These are phyloP conservation scores for Phaethornis superciliosus DNA, from an alignment of 2,113 vertebrate species.

Conservation along the genomic window DNA sequence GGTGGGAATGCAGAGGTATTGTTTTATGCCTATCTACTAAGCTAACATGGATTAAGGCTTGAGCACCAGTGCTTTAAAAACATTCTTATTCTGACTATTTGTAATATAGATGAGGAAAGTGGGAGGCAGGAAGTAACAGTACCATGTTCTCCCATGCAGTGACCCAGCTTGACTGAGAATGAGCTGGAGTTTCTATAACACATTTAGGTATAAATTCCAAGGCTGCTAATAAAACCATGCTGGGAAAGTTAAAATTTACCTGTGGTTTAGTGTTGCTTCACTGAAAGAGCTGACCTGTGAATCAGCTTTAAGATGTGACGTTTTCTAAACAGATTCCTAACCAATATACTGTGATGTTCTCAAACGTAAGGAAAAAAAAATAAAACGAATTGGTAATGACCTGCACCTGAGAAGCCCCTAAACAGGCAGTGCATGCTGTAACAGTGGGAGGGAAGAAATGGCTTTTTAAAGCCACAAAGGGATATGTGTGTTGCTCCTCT, in stretches of 20 bases:
- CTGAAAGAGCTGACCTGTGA: not conserved
- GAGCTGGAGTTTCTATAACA: not conserved
- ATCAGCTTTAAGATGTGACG: not conserved
- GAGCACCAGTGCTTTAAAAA: not conserved
- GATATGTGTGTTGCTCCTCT: not conserved
- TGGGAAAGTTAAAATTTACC: not conserved
- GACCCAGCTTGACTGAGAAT: not conserved
- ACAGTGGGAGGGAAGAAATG: not conserved
- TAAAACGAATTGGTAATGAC: not conserved
- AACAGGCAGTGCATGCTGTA: not conserved
- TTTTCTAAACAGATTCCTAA: not conserved
- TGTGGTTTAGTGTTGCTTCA: not conserved
- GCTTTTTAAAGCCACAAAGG: not conserved
- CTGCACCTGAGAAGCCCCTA: not conserved
- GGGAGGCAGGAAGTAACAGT: not conserved
- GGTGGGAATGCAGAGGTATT: not conserved
- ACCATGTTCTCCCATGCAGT: not conserved
- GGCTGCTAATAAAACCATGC: not conserved
- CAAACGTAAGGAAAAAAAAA: not conserved
- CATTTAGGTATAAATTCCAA: not conserved
- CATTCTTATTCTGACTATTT: conserved; percentile 4
- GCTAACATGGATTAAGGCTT: not conserved
- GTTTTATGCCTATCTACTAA: not conserved
- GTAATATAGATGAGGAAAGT: not conserved
- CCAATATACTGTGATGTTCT: not conserved